Evolutionary conservation across 2,113 vertebrate genomes (phyloP).

Genomic region (Leiothrix lutea): DNA sequence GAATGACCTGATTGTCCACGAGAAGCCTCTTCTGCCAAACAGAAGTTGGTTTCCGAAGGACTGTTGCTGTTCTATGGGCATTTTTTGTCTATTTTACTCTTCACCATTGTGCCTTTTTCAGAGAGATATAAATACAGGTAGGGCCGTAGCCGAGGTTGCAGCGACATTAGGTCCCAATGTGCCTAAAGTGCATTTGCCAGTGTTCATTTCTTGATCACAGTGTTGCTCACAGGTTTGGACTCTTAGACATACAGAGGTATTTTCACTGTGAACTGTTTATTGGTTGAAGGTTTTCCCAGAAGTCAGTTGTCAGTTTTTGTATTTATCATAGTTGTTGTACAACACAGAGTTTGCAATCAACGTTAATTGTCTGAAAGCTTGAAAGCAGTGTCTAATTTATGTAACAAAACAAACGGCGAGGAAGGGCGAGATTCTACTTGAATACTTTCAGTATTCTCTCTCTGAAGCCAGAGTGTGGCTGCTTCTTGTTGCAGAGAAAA

Average conservation of each 20-base stretch:
- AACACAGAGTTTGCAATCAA: neutral
- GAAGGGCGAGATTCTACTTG: rapidly evolving
- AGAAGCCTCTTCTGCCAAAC: neutral
- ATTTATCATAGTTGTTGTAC: neutral
- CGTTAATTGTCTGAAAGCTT: neutral
- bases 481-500: neutral
- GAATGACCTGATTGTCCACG: neutral
- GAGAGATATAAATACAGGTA: neutral
- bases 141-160: neutral
- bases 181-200: neutral
- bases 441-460: neutral
- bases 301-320: rapidly evolving
- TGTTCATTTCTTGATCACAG: neutral
- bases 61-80: rapidly evolving
- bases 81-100: neutral
- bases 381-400: neutral
- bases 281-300: neutral
- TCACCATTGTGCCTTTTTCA: rapidly evolving
- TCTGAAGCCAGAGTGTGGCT: neutral
- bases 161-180: rapidly evolving
- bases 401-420: neutral
- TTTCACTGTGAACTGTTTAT: rapidly evolving
- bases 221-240: neutral
- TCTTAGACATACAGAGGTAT: neutral
- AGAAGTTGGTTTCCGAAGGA: rapidly evolving